A percentile compares a stretch with the other conserved stretches of the same genome.
phyloP scores from a whole-genome alignment of 2,797 vertebrate genomes.

The Heteromormyrus szaboi region DNA sequence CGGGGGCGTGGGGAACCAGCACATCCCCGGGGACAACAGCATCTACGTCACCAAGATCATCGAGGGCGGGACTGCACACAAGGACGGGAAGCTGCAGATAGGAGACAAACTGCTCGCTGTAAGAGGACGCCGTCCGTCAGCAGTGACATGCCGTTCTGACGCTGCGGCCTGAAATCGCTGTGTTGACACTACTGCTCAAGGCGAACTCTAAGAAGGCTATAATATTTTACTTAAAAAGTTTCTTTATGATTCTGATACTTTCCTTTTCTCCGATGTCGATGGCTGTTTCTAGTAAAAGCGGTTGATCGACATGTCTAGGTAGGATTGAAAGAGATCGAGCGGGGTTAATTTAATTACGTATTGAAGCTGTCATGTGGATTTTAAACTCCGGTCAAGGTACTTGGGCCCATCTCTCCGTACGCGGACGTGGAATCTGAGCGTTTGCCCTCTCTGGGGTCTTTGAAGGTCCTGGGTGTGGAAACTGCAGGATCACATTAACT shows the following conservation, averaged over 20 bases:
- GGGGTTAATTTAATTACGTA: not conserved
- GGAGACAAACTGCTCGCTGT: slow-evolving; percentile 96
- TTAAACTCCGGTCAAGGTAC: not conserved
- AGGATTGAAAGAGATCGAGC: not conserved
- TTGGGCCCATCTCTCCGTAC: not conserved
- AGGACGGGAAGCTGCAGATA: slow-evolving; percentile 91
- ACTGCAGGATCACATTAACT: not conserved
- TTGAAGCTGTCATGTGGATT: not conserved
- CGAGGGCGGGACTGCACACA: slow-evolving; percentile 92
- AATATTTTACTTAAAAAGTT: not conserved
- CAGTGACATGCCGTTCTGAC: not conserved
- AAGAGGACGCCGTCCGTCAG: not conserved
- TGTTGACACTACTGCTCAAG: not conserved
- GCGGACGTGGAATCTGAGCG: not conserved
- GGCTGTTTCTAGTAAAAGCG: not conserved
- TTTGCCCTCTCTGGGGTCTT: not conserved
- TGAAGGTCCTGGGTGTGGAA: not conserved
- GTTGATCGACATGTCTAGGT: not conserved
- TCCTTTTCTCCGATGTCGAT: not conserved
- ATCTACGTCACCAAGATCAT: slow-evolving; percentile 98
- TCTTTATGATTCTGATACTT: not conserved
- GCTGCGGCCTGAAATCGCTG: not conserved
- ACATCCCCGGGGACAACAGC: slow-evolving; percentile 94
- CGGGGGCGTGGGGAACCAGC: slow-evolving; percentile 93
- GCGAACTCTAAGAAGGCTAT: not conserved